Percentiles rank a stretch among this genome's conserved stretches.
Conservation (phyloP, 2,888 invertebrate genomes). For the Kuschelorhynchus macadamiae region DNA sequence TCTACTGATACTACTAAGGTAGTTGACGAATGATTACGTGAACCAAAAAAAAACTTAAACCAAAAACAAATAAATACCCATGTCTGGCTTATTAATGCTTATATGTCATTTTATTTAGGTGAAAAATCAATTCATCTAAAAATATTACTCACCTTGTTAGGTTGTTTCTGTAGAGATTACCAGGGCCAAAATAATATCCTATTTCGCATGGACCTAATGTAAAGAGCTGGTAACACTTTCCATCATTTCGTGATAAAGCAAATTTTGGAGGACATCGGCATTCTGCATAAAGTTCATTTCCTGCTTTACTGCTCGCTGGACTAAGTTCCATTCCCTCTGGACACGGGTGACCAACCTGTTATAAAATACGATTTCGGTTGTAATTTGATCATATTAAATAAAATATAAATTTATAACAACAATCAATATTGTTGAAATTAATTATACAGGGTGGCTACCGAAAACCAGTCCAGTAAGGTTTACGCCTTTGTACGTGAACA, state of each 20-base stretch:
- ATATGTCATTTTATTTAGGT: background rate
- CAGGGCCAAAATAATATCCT: slow-evolving; percentile 84
- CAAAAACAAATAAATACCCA: too few relatives aligned
- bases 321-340: slow-evolving; percentile 88
- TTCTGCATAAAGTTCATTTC: slow-evolving; percentile 75
- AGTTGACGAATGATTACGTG: too few relatives aligned
- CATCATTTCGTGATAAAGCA: slow-evolving; percentile 78
- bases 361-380: background rate
- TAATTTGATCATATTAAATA: too few relatives aligned
- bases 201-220: slow-evolving; percentile 80
- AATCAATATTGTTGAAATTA: too few relatives aligned
- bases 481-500: too few relatives aligned
- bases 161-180: slow-evolving; percentile 56
- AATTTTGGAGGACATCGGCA: slow-evolving; percentile 88
- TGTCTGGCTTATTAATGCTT: too few relatives aligned
- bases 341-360: slow-evolving; percentile 81
- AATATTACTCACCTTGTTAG: slow-evolving; percentile 41
- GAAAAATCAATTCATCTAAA: too few relatives aligned
- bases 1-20: too few relatives aligned
- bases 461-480: too few relatives aligned
- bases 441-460: too few relatives aligned
- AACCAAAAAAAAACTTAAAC: too few relatives aligned
- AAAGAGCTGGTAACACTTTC: slow-evolving; percentile 82
- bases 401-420: too few relatives aligned
- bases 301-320: slow-evolving; percentile 70